Conservation (phyloP, 2,797 vertebrate genomes). For the Arnoldichthys spilopterus region DNA sequence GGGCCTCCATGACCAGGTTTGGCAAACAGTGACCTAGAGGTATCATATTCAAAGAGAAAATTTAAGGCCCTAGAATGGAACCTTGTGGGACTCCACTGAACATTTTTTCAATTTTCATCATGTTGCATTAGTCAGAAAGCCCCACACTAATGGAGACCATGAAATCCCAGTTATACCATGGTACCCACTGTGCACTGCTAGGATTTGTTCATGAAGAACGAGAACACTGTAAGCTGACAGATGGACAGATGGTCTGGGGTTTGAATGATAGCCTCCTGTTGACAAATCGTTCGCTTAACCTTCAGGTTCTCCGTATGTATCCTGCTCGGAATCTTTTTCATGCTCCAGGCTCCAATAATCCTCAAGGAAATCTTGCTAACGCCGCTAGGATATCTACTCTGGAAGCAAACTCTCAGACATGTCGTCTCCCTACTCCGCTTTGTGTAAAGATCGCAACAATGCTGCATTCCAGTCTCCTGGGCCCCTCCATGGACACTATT, state of each 20-base stretch:
- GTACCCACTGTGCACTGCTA: conserved; percentile 35
- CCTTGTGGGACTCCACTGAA: too few relatives aligned
- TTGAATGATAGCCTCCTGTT: conserved; percentile 46
- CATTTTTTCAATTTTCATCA: too few relatives aligned
- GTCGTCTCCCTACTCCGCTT: conserved; percentile 32
- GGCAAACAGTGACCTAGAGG: too few relatives aligned
- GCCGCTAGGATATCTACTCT: conserved; percentile 23
- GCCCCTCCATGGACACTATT: conserved; percentile 27
- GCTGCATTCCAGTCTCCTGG: conserved; percentile 26
- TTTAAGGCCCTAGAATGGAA: too few relatives aligned
- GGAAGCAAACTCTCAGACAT: conserved; percentile 51
- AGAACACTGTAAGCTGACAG: conserved; percentile 2
- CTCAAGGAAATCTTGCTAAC: conserved; percentile 2
- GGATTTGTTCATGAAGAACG: conserved; percentile 29
- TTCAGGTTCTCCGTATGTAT: conserved; percentile 18
- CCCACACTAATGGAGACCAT: not conserved
- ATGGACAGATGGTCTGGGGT: not conserved
- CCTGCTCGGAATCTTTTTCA: conserved; percentile 15
- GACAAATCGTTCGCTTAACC: conserved; percentile 27
- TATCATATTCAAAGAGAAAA: too few relatives aligned
- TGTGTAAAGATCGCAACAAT: conserved; percentile 51
- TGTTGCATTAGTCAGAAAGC: not conserved
- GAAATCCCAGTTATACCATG: conserved; percentile 24
- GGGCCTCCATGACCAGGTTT: too few relatives aligned
- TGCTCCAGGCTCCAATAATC: not conserved